Base-by-base conservation (phyloP, 2,888 invertebrate species). In the Trileptium ribeirensis region DNA sequence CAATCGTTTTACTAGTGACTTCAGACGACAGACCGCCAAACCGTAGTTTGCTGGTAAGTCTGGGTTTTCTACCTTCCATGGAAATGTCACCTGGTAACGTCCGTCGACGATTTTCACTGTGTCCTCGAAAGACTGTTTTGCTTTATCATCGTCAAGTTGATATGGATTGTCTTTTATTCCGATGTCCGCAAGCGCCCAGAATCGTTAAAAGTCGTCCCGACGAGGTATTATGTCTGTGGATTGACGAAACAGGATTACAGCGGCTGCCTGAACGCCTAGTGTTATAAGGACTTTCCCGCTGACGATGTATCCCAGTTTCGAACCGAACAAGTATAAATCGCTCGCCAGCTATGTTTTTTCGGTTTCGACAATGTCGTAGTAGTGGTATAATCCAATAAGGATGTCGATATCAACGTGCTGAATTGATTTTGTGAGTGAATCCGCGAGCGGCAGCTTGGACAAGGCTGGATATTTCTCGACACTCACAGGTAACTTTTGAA, bases 151-250 rank as follows among this genome's bases (percentile, higher is more conserved):
- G 33, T 74, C 79, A 3, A 2, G 29, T 78, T 74, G 8, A 74
- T 78, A 8, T 70, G 67, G 67, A 74, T 8, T 24, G 8, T 78
- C 79, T 31, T 78, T 78, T 8, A 78, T 34, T n/a, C 79, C 79
- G n/a, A 78, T 78, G 33, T 8, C 33, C 33, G 29, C 79, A 34
- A 77, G 37, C 8, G 2, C n/a, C 79, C 79, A 78, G n/a, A 78
- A 78, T 64, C 64, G 64, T 64, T 64, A 19, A 19, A 64, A 19
- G 64, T 64, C n/a, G 64, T 64, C n/a, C 19, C 64, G 19, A 19
- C n/a, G 19, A 24, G 64, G 64, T 24, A n/a, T n/a, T 24, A 19
- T 64, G 64, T 64, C n/a, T 24, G 64, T 64, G n/a, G 64, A 24
- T 64, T 64, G 64, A 64, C n/a, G n/a, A 64, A 64, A 64, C 64